phyloP scores from a whole-genome alignment of 2,113 vertebrate genomes.

The Pleuronectes platessa region DNA sequence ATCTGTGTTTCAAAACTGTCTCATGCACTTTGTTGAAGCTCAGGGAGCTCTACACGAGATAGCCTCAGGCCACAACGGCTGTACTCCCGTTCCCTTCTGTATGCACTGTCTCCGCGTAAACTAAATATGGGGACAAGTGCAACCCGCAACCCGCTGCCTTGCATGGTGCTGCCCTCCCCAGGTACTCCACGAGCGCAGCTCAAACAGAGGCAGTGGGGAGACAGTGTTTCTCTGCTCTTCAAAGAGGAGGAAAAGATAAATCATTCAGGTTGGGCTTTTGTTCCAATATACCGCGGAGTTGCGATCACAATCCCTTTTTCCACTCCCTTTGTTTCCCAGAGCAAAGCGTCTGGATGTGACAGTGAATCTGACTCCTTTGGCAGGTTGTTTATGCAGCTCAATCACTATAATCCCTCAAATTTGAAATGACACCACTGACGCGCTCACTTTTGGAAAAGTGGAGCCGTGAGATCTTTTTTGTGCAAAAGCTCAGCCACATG shows the following conservation, averaged over 20 bases:
- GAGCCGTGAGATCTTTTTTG: slow-evolving; percentile 74
- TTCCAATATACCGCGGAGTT: slow-evolving; percentile 77
- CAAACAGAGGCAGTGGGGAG: slow-evolving; percentile 70
- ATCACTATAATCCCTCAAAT: slow-evolving; percentile 83
- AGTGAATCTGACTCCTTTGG: slow-evolving; percentile 81
- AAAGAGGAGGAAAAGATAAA: slow-evolving; percentile 75
- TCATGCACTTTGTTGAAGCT: slow-evolving; percentile 81
- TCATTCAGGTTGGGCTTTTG: slow-evolving; percentile 81
- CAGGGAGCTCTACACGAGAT: slow-evolving; percentile 74
- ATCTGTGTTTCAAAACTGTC: slow-evolving; percentile 85
- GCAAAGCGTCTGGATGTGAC: slow-evolving; percentile 82
- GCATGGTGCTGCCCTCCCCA: slow-evolving; percentile 75
- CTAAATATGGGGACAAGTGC: slow-evolving; percentile 75
- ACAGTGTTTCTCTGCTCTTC: slow-evolving; percentile 66
- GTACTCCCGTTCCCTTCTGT: slow-evolving; percentile 75
- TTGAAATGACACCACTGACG: slow-evolving; percentile 80
- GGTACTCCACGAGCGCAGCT: slow-evolving; percentile 66
- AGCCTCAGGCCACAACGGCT: slow-evolving; percentile 80
- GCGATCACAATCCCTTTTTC: slow-evolving; percentile 84
- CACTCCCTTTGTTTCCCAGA: slow-evolving; percentile 76
- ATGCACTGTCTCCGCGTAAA: slow-evolving; percentile 66
- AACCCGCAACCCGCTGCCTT: slow-evolving; percentile 65
- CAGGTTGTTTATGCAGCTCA: slow-evolving; percentile 85
- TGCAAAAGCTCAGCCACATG: slow-evolving; percentile 72
- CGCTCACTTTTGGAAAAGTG: slow-evolving; percentile 75